Conservation (phyloP, 2,113 vertebrate genomes). For the Megaptera novaeangliae region DNA sequence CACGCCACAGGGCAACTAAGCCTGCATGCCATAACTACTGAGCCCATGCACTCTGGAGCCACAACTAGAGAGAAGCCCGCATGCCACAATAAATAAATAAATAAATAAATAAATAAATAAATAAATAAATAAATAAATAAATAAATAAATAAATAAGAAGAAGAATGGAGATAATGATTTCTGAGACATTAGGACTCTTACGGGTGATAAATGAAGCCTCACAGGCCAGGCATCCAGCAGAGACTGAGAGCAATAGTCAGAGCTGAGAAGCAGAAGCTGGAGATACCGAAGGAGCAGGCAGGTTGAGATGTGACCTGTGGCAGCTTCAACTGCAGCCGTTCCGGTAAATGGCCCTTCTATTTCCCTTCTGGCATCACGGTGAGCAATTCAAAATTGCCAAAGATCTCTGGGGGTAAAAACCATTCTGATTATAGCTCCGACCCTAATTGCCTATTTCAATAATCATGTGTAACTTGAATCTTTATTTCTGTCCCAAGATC, state of each 20-base stretch:
- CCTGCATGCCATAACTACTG: too few species aligned
- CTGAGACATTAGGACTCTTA: background rate
- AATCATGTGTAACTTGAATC: background rate
- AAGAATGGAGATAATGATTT: background rate
- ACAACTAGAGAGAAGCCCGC: too few species aligned
- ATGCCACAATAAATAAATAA: too few species aligned
- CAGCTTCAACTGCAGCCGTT: fast-evolving
- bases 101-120: too few species aligned
- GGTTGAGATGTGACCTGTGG: background rate
- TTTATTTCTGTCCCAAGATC: too few species aligned
- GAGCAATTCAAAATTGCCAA: background rate
- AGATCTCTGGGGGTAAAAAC: background rate
- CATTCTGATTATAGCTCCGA: background rate
- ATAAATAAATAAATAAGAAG: too few species aligned
- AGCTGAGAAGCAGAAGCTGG: background rate
- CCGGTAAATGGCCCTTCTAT: background rate
- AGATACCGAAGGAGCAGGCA: fast-evolving
- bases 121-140: too few species aligned
- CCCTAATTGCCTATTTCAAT: background rate
- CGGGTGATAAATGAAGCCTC: background rate
- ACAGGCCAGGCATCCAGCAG: background rate
- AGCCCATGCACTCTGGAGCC: too few species aligned
- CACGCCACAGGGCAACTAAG: too few species aligned
- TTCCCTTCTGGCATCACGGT: background rate
- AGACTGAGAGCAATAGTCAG: fast-evolving